Evolutionary conservation across 2,888 invertebrate genomes (phyloP), one percentile per base, ranked within the genome.

Genomic region (Octodonta nipae): DNA sequence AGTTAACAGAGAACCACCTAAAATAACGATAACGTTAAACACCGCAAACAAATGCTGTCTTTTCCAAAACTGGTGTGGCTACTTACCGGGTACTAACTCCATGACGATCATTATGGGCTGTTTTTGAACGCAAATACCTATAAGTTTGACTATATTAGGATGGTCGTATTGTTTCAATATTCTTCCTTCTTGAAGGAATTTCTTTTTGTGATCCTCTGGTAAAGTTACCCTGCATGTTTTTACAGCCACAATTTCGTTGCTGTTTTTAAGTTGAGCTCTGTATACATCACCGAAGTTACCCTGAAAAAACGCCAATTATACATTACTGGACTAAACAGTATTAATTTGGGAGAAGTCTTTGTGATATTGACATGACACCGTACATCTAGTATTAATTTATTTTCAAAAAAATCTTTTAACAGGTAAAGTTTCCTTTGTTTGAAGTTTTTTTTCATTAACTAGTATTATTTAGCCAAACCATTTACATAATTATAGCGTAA

Each of bases 101-200:
- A 96, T 95, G 16, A 96, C 92, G 52, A 96, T 93, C 92, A 95
- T 93, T 35, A 96, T 92, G 0, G 96, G 96, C 52, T 93, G 92
- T 55, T 92, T 88, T 62, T 93, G 93, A 41, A 93, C 93, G 49
- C 93, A 95, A 49, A 96, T 93, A 15, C 96, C 96, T 47, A 93
- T 92, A 22, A 96, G 74, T 54, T 87, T 78, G 20, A 95, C 95
- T 43, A 95, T 88, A 64, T 95, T 95, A 1, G 89, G 88, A 63
- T 95, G 95, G 60, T 92, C 85, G 60, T 95, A 95, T 60, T 92
- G 92, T 59, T 93, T 92, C 8, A 95, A 68, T 45, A 95, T 93
- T 45, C 93, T 70, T 0, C 93, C 93, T 58, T 95, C 95, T 58
- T 89, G 89, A 17, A 95, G 65, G 65, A 95, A 95, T 53, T 92